Evolutionary conservation across 2,797 vertebrate species (phyloP).

Genomic region (Mormyrops attenuatus): DNA sequence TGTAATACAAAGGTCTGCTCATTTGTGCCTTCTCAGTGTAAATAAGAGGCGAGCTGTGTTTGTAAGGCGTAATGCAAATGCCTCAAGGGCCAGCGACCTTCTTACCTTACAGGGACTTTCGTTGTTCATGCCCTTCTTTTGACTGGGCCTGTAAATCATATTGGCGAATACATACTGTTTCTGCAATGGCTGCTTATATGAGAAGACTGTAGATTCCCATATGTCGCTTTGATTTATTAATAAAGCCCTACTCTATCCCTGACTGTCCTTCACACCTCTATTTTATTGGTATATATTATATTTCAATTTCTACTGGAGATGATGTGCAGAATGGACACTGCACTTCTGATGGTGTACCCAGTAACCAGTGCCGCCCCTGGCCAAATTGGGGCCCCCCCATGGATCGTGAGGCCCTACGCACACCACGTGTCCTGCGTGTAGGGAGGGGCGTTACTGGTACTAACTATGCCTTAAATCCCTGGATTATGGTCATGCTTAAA

Average conservation of each 20-base stretch:
- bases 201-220: conserved; percentile 34
- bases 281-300: conserved; percentile 19
- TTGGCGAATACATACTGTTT: conserved; percentile 24
- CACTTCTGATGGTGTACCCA: neutral
- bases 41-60: conserved; percentile 33
- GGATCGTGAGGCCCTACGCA: no score
- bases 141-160: conserved; percentile 13
- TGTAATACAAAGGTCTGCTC: neutral
- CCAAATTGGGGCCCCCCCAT: no score
- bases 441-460: neutral
- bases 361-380: no score
- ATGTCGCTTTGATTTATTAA: conserved; percentile 39
- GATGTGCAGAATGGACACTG: neutral
- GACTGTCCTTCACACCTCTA: conserved; percentile 1
- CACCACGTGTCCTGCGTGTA: no score
- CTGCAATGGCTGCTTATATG: conserved; percentile 22
- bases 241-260: conserved; percentile 22
- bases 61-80: neutral
- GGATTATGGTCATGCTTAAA: neutral
- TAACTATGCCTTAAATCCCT: conserved; percentile 28
- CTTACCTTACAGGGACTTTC: neutral
- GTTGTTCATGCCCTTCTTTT: neutral
- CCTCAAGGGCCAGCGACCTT: neutral
- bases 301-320: neutral
- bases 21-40: conserved; percentile 29